Percentiles rank a stretch among this genome's conserved stretches.
phyloP scores from a whole-genome alignment of 2,797 vertebrate species.

The Mormyrops attenuatus region DNA sequence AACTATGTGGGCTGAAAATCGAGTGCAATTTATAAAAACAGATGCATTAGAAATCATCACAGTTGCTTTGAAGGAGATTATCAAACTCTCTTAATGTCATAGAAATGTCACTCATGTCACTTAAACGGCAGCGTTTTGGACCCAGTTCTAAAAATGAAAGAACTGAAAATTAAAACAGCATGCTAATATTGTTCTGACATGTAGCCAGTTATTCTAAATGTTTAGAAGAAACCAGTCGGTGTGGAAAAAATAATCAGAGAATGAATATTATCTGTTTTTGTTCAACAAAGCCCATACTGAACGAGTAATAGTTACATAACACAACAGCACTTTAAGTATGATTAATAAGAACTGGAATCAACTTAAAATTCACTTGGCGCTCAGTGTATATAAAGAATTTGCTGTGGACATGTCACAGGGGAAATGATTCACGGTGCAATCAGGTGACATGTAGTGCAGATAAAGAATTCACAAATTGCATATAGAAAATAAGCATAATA shows the following conservation, averaged over 20 bases:
- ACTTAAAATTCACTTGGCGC: not conserved
- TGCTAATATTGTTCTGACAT: not conserved
- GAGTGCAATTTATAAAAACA: constrained; percentile 10
- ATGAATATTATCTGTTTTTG: not conserved
- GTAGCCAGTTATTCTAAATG: not conserved
- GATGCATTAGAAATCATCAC: not conserved
- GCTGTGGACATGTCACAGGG: not conserved
- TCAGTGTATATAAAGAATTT: not conserved
- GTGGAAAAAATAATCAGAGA: not conserved
- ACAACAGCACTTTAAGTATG: not conserved
- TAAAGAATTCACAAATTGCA: not conserved
- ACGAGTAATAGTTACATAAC: not conserved
- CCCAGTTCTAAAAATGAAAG: not conserved
- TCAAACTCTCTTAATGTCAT: not conserved
- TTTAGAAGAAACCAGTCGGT: not conserved
- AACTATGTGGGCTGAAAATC: not conserved
- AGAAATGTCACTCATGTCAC: not conserved
- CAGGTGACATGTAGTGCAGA: not conserved
- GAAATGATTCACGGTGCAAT: not conserved
- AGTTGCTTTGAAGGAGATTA: not conserved
- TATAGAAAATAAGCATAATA: not conserved
- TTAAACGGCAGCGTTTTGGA: not conserved
- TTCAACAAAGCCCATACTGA: not conserved
- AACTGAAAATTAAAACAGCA: not conserved
- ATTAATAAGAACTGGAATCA: not conserved